Percentiles rank a stretch among this genome's conserved stretches.
phyloP scores from a whole-genome alignment of 1,140 invertebrate species.

The Notospermus geniculatus region DNA sequence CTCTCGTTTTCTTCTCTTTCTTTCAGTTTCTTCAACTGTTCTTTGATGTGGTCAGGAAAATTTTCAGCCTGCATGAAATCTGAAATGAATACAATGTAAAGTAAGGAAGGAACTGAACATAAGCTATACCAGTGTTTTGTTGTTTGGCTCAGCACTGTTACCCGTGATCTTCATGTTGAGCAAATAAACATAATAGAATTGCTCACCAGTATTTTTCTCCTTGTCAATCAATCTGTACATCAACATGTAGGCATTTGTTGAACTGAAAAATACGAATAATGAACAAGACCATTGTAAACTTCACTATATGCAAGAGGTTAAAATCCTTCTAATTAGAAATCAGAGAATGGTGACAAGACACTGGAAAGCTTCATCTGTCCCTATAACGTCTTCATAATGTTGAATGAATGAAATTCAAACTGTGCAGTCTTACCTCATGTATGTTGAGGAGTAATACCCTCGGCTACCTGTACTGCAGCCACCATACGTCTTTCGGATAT shows the following conservation, averaged over 20 bases:
- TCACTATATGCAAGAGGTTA: too few species aligned
- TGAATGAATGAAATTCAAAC: constrained; percentile 1
- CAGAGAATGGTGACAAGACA: constrained; percentile 1
- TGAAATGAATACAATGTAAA: constrained; percentile 31
- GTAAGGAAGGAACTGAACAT: too few species aligned
- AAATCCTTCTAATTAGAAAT: too few species aligned
- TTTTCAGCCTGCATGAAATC: constrained; percentile 67
- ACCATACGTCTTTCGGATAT: constrained; percentile 82
- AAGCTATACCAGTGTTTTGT: too few species aligned
- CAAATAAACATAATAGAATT: neutral
- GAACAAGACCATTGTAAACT: too few species aligned
- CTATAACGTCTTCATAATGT: too few species aligned
- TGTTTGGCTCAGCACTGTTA: too few species aligned
- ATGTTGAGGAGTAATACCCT: constrained; percentile 74
- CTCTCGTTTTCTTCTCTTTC: constrained; percentile 69
- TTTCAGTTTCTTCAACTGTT: constrained; percentile 65
- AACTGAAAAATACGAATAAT: constrained; percentile 59
- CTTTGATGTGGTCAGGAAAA: constrained; percentile 74
- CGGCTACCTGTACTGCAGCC: constrained; percentile 63
- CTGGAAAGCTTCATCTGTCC: too few species aligned
- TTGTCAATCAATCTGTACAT: constrained; percentile 84
- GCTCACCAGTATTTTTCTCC: constrained; percentile 63
- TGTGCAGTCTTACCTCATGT: constrained; percentile 57
- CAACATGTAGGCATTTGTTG: constrained; percentile 91
- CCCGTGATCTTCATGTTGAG: too few species aligned